Base-by-base conservation (phyloP, 2,888 invertebrate species). In the Listrodromus nycthemerus region DNA sequence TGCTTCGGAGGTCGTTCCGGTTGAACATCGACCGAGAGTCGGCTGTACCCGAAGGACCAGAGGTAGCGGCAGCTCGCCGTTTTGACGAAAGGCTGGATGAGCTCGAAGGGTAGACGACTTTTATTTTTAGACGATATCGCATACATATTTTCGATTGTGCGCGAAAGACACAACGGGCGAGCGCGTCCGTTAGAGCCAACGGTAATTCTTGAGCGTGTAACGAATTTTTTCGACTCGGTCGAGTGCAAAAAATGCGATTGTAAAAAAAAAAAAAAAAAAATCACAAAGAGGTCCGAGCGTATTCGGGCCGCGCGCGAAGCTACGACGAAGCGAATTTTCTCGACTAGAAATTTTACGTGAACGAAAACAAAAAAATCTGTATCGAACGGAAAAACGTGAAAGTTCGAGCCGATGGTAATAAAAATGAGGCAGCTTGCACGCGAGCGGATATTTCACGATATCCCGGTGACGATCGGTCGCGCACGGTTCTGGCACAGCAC, bases 401-500 rank as follows among this genome's bases (percentile, higher is more conserved):
- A 61, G 37, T 41, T 45, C 48, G 61, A 74, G 61, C 63, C 45
- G 13, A 66, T 50, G 65, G 24, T 24, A 50, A 65, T 65, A 50
- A 52, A 45, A 65, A 33, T 55, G 24, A 37, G 52, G 65, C 27
- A 50, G 13, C 7, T 13, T 8, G 65, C 63, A 65, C 55, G 70
- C 52, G 63, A 58, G 69, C 52, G 82, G 82, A 83, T 70, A 55
- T 83, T 79, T 70, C 65, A 45, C 70, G 74, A 79, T 83, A 79
- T 83, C 70, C 82, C 65, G 74, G 65, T 74, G 63, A 63, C 48
- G 50, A 58, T 73, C 73, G 48, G 52, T 63, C 55, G 69, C 69
- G 69, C n/a, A 66, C 41, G 33, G 19, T 55, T 27, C 65, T 65
- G 65, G 65, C 58, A 16, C 63, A 69, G 37, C 61, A 63, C 70